Base-by-base conservation (phyloP, 2,113 vertebrate genomes). In the Tauraco erythrolophus region DNA sequence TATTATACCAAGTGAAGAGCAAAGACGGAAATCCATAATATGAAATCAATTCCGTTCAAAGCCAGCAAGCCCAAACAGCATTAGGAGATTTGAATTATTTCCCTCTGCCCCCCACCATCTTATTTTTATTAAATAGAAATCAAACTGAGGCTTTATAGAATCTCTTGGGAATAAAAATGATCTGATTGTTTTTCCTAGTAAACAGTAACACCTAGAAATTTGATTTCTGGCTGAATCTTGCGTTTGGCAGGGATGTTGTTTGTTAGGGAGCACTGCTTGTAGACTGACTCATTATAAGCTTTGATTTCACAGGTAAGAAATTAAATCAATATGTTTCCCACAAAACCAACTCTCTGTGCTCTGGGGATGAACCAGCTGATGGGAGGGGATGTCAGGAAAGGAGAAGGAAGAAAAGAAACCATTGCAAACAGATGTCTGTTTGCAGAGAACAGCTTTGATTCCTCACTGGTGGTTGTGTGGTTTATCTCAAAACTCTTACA, bases 121-220 rank as follows among this genome's bases (percentile, higher is more conserved):
- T 76, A 58, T 84, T 94, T 97, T 93, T 84, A 89, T 96, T 87
- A 95, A 95, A 75, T 4, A 92, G 62, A 92, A 91, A 83, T 91
- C 21, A 87, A 64, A 69, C 28, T 37, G 58, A 48, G 48, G 22
- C 5, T 45, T 94, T 89, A 51, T 30, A 77, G 48, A 35, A 53
- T 65, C 23, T 53, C 79, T 43, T 15, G 72, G 22, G 62, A 84
- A 45, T 62, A 88, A 81, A 89, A 87, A 58, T 4, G 1, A 35
- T 65, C 45, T 72, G 30, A 56, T 80, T 4, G 62, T 78, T 65
- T 88, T 75, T 50, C 76, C 84, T 81, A 68, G 48, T 37, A 90
- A 94, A 90, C 28, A 39, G 19, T 51, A 93, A 87, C 65, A 78
- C 76, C 69, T 93, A 83, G 45, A 86, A 89, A 62, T 66, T 51